phyloP scores from a whole-genome alignment of 2,113 vertebrate genomes.

The Leuciscus idus region DNA sequence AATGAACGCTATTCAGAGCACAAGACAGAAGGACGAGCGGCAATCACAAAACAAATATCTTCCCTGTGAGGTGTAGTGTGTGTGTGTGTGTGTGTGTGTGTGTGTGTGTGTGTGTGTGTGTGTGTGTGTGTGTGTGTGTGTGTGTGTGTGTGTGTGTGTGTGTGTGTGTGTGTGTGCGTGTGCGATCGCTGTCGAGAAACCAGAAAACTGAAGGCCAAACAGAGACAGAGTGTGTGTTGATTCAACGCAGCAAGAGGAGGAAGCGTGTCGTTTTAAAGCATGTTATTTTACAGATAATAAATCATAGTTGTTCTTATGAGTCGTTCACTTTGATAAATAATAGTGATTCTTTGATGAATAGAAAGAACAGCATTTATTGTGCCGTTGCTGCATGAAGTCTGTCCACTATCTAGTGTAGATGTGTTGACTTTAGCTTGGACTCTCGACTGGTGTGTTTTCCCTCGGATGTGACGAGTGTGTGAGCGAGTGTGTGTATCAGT shows the following conservation, averaged over 20 bases:
- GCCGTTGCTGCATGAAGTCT: neutral
- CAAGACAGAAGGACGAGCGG: slow-evolving; percentile 28
- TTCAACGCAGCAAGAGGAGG: neutral
- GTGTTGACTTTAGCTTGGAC: neutral
- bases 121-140: neutral
- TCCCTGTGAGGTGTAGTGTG: neutral
- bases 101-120: too few species aligned
- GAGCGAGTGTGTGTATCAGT: neutral
- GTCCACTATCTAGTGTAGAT: neutral
- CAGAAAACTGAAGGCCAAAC: neutral
- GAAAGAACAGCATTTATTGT: neutral
- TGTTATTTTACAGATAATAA: slow-evolving; percentile 32
- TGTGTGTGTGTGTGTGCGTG: neutral
- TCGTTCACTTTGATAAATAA: too few species aligned
- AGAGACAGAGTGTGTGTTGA: slow-evolving; percentile 19
- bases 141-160: too few species aligned
- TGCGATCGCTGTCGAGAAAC: neutral
- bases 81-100: too few species aligned
- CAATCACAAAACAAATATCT: slow-evolving; percentile 28
- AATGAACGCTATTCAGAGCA: slow-evolving; percentile 45
- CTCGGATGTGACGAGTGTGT: neutral
- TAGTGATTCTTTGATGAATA: neutral
- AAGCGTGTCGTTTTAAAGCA: neutral
- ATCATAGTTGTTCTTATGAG: neutral
- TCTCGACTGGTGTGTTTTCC: neutral